Base-by-base conservation (phyloP, 2,888 invertebrate genomes). In the Campopleginae sp. region DNA sequence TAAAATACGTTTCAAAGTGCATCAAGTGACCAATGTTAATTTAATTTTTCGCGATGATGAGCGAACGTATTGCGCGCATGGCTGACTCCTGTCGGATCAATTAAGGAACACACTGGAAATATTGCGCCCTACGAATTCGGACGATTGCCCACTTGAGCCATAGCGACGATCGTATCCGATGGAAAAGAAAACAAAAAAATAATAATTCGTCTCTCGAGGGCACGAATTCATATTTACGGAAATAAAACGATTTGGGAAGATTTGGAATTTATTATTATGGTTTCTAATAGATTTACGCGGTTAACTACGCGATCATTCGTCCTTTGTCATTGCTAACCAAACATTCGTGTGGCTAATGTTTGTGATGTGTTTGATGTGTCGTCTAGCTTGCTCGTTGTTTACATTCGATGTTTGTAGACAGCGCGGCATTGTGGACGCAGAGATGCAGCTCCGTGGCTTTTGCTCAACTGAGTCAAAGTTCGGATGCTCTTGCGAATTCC, bases 21-120 rank as follows among this genome's bases (percentile, higher is more conserved):
- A 8, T 17, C 46, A 17, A 44, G 19, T 27, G 42, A 27, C 14
- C 27, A 46, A 46, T 27, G 17, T 44, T 19, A 46, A 68, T 68
- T 46, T 23, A 19, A 46, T 44, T 68, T 46, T 44, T 46, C 23
- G 44, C 19, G 17, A 68, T 46, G 68, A 68, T 44, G 68, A 44
- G 27, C 19, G 14, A 1, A 23, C 19, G 14, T 27, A 14, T 46
- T 42, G 17, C 44, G 27, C 68, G 7, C 27, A 46, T 46, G 14
- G 23, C 46, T 68, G 12, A 2, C 17, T 46, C 68, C 46, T 46
- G 17, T 27, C 27, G 68, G 19, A 44, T 27, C 7, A 27, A 44
- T 46, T 6, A 46, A 46, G 46, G 8, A n/a, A 68, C 44, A 68
- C 44, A 12, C 14, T 17, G 2, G 46, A 27, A 46, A 27, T 3